Percentiles rank a stretch among this genome's conserved stretches.
phyloP scores from a whole-genome alignment of 2,113 vertebrate species.

The Antechinus flavipes region DNA sequence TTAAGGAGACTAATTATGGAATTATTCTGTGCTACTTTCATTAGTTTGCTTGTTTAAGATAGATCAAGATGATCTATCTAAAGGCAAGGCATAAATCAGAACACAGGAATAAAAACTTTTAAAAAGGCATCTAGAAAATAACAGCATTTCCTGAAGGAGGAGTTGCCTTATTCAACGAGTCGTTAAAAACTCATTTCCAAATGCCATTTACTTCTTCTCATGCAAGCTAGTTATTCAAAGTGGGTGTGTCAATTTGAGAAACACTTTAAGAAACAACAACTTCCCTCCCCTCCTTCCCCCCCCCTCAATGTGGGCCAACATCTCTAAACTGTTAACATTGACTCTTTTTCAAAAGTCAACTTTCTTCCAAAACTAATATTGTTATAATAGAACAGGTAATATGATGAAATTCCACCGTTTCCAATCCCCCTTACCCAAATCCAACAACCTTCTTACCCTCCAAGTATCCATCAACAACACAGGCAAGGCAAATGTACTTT shows the following conservation, averaged over 20 bases:
- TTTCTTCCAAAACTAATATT: constrained; percentile 80
- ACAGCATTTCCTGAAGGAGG: constrained; percentile 67
- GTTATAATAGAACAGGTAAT: constrained; percentile 82
- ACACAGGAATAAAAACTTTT: constrained; percentile 64
- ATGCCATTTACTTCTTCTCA: constrained; percentile 64
- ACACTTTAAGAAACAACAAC: constrained; percentile 43
- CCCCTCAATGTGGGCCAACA: not conserved
- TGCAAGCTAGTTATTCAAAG: constrained; percentile 62
- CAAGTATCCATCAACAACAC: constrained; percentile 84
- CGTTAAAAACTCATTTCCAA: constrained; percentile 80
- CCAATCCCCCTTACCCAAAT: constrained; percentile 72
- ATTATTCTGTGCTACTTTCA: constrained; percentile 35
- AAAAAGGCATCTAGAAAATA: constrained; percentile 65
- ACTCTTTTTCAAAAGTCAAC: constrained; percentile 55
- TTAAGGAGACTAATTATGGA: not conserved
- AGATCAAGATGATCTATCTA: constrained; percentile 27
- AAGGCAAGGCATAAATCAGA: constrained; percentile 46
- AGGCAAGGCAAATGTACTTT: constrained; percentile 86
- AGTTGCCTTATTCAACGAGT: constrained; percentile 78
- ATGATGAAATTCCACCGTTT: constrained; percentile 75
- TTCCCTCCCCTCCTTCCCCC: not conserved
- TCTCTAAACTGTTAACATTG: constrained; percentile 76
- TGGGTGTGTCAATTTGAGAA: constrained; percentile 36
- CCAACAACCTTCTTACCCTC: constrained; percentile 78
- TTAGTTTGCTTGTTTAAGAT: not conserved